These are phyloP conservation scores for Semicossyphus pulcher DNA, from an alignment of 2,113 vertebrate genomes.

Conservation along the genomic window DNA sequence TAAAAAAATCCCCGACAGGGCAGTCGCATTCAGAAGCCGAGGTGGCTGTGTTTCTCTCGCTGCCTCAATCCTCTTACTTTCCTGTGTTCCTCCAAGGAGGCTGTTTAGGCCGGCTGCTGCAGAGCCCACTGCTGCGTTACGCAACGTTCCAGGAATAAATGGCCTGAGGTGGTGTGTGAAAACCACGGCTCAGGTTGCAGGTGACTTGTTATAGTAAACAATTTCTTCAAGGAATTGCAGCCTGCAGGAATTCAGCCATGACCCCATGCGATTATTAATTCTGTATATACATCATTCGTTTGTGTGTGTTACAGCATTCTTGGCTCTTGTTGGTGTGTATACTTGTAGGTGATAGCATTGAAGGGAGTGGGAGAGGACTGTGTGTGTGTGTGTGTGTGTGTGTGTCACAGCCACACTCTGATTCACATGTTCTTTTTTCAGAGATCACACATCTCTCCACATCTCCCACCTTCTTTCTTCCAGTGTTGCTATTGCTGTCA, in stretches of 20 bases:
- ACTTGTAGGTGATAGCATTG: constrained; percentile 9
- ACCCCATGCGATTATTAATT: constrained; percentile 7
- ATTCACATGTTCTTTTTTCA: constrained; percentile 58
- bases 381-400: constrained; percentile 12
- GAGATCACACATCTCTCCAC: constrained; percentile 29
- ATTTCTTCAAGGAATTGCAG: constrained; percentile 32
- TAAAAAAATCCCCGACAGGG: constrained; percentile 6
- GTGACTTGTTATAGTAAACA: constrained; percentile 60
- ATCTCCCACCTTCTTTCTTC: constrained; percentile 38
- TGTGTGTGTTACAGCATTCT: not conserved
- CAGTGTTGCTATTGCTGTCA: constrained; percentile 43
- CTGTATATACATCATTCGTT: not conserved
- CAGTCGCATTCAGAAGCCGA: not conserved
- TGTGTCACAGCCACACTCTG: constrained; percentile 40
- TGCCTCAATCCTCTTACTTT: constrained; percentile 57
- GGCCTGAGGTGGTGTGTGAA: constrained; percentile 52
- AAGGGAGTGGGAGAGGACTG: constrained; percentile 57
- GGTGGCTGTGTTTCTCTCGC: constrained; percentile 28
- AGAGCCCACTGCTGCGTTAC: constrained; percentile 62
- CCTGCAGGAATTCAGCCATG: not conserved
- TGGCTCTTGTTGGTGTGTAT: constrained; percentile 23
- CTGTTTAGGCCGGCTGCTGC: constrained; percentile 47
- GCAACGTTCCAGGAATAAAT: constrained; percentile 74
- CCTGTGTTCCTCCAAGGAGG: constrained; percentile 51
- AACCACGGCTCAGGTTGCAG: constrained; percentile 58